phyloP scores from a whole-genome alignment of 2,888 invertebrate genomes.

The Oscheius sp. region DNA sequence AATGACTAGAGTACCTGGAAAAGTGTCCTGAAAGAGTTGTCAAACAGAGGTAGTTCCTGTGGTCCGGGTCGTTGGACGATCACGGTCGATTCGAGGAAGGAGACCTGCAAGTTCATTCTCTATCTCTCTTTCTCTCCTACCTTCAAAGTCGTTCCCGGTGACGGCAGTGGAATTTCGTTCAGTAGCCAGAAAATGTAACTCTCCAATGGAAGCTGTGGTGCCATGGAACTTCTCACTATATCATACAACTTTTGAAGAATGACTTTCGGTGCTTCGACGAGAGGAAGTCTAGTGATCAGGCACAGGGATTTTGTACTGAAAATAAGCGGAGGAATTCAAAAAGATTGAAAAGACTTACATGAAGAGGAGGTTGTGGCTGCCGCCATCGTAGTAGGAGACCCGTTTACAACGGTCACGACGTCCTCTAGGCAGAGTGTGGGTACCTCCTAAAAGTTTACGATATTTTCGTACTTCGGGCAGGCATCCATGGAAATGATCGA shows the following conservation, averaged over 20 bases:
- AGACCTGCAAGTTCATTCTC: constrained; percentile 42
- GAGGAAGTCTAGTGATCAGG: constrained; percentile 89
- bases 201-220: constrained; percentile 81
- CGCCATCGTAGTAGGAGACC: constrained; percentile 83
- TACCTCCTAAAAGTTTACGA: constrained; percentile 51
- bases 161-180: constrained; percentile 89
- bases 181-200: constrained; percentile 94
- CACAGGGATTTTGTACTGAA: constrained; percentile 86
- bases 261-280: constrained; percentile 84
- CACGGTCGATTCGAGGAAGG: constrained; percentile 51
- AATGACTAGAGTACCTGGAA: constrained; percentile 77
- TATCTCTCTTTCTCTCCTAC: constrained; percentile 74
- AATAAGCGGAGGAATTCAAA: background rate
- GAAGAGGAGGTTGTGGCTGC: constrained; percentile 88
- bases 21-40: constrained; percentile 89
- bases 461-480: too few relatives aligned
- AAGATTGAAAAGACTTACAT: constrained; percentile 77
- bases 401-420: constrained; percentile 63
- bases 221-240: constrained; percentile 65
- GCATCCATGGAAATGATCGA: too few relatives aligned
- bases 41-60: constrained; percentile 90
- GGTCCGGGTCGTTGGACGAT: constrained; percentile 73
- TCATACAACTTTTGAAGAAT: constrained; percentile 79
- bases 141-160: constrained; percentile 86
- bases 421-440: constrained; percentile 69